phyloP scores from a whole-genome alignment of 2,888 invertebrate species.

The Coremacera marginata region DNA sequence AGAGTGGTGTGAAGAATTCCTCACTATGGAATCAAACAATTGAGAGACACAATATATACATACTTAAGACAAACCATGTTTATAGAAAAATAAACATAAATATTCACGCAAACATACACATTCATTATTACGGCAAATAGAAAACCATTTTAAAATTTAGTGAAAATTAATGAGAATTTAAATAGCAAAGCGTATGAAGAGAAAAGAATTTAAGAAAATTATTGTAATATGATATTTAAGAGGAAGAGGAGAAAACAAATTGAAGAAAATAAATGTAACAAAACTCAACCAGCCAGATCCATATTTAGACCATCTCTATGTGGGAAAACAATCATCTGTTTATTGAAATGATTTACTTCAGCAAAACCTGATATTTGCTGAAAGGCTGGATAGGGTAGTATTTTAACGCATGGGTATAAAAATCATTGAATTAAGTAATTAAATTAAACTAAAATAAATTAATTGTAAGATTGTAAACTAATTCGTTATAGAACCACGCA shows the following conservation, averaged over 20 bases:
- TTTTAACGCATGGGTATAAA: constrained; percentile 16
- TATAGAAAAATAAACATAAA: constrained; percentile 7
- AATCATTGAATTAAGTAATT: constrained; percentile 7
- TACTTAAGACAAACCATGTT: background rate
- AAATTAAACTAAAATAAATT: constrained; percentile 25
- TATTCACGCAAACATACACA: constrained; percentile 38
- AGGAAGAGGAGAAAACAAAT: constrained; percentile 32
- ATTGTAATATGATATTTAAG: constrained; percentile 1
- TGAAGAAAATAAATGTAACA: constrained; percentile 25
- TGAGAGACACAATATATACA: background rate
- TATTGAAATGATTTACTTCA: background rate
- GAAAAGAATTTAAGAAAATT: background rate
- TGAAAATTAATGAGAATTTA: constrained; percentile 12
- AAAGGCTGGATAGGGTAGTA: background rate
- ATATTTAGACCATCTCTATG: too few species aligned
- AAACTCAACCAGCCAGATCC: background rate
- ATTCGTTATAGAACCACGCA: constrained; percentile 55
- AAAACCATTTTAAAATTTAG: constrained; percentile 23
- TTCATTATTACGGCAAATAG: constrained; percentile 33
- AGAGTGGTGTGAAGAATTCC: background rate
- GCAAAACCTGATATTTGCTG: background rate
- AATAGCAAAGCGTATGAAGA: background rate
- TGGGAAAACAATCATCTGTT: constrained; percentile 17
- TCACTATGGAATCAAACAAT: background rate
- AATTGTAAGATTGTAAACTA: constrained; percentile 49